A percentile compares a stretch with the other conserved stretches of the same genome.
Evolutionary conservation across 2,113 vertebrate species (phyloP).

Genomic region (Piprites chloris): DNA sequence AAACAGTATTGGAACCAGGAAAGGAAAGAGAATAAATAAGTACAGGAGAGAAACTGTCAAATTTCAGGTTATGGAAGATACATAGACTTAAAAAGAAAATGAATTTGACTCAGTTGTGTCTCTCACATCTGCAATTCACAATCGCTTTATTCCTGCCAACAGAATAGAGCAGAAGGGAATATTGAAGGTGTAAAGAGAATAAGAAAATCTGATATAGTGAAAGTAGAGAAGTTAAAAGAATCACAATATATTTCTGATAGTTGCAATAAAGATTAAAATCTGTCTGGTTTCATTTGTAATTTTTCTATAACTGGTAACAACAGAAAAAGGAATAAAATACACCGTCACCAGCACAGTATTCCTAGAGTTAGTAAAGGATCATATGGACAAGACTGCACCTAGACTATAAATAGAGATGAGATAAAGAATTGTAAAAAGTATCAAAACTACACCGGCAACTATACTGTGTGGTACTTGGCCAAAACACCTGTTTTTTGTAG

Average conservation of each 20-base stretch:
- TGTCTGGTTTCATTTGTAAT: neutral
- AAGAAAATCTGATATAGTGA: neutral
- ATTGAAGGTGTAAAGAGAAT: neutral
- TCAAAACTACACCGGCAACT: neutral
- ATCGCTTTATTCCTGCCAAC: neutral
- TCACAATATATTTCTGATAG: neutral
- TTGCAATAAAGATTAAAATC: neutral
- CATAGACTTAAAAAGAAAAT: neutral
- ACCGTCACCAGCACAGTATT: neutral
- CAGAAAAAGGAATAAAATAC: neutral
- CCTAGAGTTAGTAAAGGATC: neutral
- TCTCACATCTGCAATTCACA: neutral
- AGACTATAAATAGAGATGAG: neutral
- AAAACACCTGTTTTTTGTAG: neutral
- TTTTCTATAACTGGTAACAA: neutral
- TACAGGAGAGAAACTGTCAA: neutral
- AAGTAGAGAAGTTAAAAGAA: neutral
- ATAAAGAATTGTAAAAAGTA: neutral
- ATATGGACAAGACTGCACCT: neutral
- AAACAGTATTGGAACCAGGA: neutral
- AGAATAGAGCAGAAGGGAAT: neutral
- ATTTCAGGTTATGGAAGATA: neutral
- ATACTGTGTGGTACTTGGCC: neutral
- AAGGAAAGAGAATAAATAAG: slow-evolving; percentile 6
- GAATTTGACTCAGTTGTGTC: neutral